These are phyloP conservation scores for Drosophila grimshawi DNA, from an alignment of 1,140 invertebrate genomes.

Conservation along the genomic window DNA sequence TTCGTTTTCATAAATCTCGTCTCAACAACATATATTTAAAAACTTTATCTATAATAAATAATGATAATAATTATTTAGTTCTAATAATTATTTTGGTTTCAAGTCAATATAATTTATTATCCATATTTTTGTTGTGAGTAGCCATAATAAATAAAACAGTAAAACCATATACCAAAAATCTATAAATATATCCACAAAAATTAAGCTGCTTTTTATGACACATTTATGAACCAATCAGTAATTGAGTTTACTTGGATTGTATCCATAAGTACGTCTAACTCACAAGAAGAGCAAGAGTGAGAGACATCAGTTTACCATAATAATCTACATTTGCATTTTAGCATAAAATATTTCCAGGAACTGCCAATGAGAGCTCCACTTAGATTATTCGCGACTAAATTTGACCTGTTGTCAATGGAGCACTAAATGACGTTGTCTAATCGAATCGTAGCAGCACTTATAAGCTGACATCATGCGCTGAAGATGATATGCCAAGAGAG, in stretches of 20 bases:
- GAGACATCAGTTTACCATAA: conserved; percentile 8
- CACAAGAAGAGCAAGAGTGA: not conserved
- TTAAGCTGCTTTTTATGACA: not conserved
- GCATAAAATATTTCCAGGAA: not conserved
- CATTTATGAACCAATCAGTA: not conserved
- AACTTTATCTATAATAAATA: too few relatives aligned
- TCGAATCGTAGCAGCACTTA: conserved; percentile 26
- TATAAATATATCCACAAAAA: not conserved
- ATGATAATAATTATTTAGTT: too few relatives aligned
- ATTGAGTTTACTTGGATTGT: not conserved
- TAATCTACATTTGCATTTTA: not conserved
- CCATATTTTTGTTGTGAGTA: not conserved
- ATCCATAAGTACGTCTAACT: not conserved
- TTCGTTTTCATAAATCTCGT: too few relatives aligned
- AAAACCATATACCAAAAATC: not conserved
- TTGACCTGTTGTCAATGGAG: not conserved
- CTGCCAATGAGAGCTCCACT: not conserved
- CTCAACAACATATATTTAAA: too few relatives aligned
- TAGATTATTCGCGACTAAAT: not conserved
- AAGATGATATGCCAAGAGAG: conserved; percentile 41
- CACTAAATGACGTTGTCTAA: conserved; percentile 28
- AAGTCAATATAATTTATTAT: not conserved
- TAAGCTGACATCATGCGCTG: conserved; percentile 49
- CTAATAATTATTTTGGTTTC: too few relatives aligned
- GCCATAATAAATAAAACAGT: not conserved